Conservation (phyloP, 1,140 invertebrate species). For the Bombus sylvicola region DNA sequence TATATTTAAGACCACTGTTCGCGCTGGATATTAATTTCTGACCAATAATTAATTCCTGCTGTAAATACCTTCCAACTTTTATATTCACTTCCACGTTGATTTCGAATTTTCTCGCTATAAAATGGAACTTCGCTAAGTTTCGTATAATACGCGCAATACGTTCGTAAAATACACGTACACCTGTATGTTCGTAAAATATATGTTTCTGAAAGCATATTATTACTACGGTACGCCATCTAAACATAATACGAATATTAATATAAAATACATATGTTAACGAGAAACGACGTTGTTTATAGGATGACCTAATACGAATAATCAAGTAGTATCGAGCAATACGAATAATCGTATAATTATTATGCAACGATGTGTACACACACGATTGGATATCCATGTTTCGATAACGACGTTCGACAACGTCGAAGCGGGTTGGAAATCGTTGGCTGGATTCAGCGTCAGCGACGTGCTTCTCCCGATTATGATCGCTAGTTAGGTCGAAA, state of each 20-base stretch:
- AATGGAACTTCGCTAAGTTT: too few species aligned
- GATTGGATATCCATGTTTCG: background rate
- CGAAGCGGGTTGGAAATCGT: background rate
- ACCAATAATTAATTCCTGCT: too few species aligned
- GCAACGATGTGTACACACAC: background rate
- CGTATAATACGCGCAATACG: too few species aligned
- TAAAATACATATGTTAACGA: background rate
- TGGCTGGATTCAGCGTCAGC: background rate
- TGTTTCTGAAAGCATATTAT: background rate
- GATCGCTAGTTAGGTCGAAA: background rate
- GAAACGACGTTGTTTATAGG: background rate
- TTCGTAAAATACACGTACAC: background rate
- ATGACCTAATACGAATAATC: background rate
- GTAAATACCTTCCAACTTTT: too few species aligned
- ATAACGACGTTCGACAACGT: conserved; percentile 35
- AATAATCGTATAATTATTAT: conserved; percentile 10
- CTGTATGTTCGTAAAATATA: background rate
- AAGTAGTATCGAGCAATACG: background rate
- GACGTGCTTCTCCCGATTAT: background rate
- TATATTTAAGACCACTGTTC: too few species aligned
- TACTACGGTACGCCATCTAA: background rate
- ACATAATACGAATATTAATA: background rate
- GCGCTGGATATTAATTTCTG: too few species aligned
- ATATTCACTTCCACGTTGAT: too few species aligned
- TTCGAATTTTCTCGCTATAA: too few species aligned